Evolutionary conservation across 1,140 invertebrate species (phyloP), one percentile per base, ranked within the genome.

Genomic region (Pogonomyrmex californicus): DNA sequence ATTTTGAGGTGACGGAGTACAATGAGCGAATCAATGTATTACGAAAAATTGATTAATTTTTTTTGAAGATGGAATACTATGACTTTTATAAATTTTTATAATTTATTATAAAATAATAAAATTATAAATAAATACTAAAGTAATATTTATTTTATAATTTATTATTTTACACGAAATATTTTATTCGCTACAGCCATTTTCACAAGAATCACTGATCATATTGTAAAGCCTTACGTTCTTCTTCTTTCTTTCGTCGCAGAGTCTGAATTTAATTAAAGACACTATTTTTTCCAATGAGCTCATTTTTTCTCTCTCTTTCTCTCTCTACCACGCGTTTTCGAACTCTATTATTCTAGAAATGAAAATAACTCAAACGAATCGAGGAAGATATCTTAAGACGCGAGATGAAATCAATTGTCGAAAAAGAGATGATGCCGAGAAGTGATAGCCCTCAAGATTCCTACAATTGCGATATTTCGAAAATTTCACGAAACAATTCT

Each of bases 221-320:
- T 38, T 17, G 66, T 58, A 41, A 44, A 70, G 49, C 33, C 65
- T 56, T 33, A 33, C 54, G 7, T 62, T 83, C 75, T 83, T 82
- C 30, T 41, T 63, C 23, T 58, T 44, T 49, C 10, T 33, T 14
- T 10, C 30, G 23, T 58, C 4, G 41, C 65, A 14, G 9, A 75
- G 68, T 14, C 56, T 60, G 79, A 82, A 60, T 75, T 83, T 83
- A 73, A 83, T 83, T 75, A 83, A 73, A 73, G 30, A 23, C 10
- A 41, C 41, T 62, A 47, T 62, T 60, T 75, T 73, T 62, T 47
- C 12, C 41, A 36, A 38, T 10, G 10, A 82, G 0, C n/a, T 33
- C 33, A 60, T 17, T 23, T 23, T 23, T 23, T 23, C 23, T 23
- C 23, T 23, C 23, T 23, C 23, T 23, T 23, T 23, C 23, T 23